Base-by-base conservation (phyloP, 2,113 vertebrate genomes). In the Odocoileus hemionus region DNA sequence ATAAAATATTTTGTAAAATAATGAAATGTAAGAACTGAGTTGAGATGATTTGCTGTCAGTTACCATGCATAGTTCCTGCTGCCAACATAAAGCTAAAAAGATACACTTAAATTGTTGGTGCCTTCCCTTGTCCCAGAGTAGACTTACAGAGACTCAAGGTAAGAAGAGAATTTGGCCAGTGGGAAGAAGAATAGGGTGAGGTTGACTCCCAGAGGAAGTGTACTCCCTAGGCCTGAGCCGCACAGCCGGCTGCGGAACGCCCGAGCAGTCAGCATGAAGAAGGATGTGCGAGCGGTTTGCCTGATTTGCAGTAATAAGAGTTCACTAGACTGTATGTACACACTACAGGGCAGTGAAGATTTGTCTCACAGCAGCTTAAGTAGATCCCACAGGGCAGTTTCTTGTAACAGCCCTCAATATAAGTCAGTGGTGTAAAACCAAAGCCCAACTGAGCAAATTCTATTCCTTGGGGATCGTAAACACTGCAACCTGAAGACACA, bases 181-280 rank as follows among this genome's bases (percentile, higher is more conserved):
- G 47, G 30, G 30, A 21, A n/a, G 39, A 61, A 96, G 9, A 79
- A 36, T 84, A 33, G 23, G n/a, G 78, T 43, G 45, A 94, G 33
- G 43, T 2, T 4, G 45, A 61, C 43, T 25, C 8, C 13, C 3
- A 12, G 6, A 80, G 25, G 28, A 64, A 60, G 3, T 1, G 0
- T 6, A 7, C 5, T 60, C 87, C 36, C 7, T 43, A 33, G 2
- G 58, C 36, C 3, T 43, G 26, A 78, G 23, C 33, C 25, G 23
- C 50, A 92, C 2, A n/a, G 19, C 30, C 50, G 36, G 47, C n/a
- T 8, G 3, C 17, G 61, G 30, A 13, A 5, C 7, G 43, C 57
- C 54, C 60, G 14, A 39, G 74, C 33, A 14, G 7, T 57, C 36
- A 55, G 3, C 39, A 23, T 33, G 33, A 50, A 43, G 50, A n/a